These are phyloP conservation scores for Cichlasoma orientale DNA, from an alignment of 2,797 vertebrate species.

Conservation along the genomic window DNA sequence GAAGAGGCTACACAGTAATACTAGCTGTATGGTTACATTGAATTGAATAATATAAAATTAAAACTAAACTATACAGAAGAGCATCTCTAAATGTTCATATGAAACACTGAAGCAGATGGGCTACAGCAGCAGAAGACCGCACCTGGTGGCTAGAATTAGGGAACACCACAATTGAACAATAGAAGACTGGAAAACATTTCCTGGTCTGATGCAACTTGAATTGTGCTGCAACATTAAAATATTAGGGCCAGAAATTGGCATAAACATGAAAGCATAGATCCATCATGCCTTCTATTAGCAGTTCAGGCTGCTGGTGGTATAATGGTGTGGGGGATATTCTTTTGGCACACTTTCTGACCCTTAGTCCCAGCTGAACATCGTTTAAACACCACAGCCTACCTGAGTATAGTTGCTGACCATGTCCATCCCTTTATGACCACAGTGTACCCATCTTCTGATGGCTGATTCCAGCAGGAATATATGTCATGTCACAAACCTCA, in stretches of 20 bases:
- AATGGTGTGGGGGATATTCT: not conserved
- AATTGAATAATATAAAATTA: too few relatives aligned
- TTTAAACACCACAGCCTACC: not conserved
- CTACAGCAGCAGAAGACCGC: not conserved
- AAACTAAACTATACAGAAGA: not conserved
- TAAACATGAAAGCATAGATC: conserved; percentile 1
- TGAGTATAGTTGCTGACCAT: not conserved
- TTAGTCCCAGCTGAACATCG: not conserved
- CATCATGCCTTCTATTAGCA: not conserved
- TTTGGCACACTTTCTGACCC: not conserved
- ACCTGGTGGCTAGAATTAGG: not conserved
- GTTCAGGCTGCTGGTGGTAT: accelerated
- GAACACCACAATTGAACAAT: not conserved
- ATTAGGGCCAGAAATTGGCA: not conserved
- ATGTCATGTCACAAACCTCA: not conserved
- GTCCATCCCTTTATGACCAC: not conserved
- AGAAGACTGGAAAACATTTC: not conserved
- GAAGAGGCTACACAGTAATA: not conserved
- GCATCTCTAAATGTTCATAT: not conserved
- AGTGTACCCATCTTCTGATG: not conserved
- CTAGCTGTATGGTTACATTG: not conserved
- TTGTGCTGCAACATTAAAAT: not conserved
- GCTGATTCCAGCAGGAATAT: not conserved
- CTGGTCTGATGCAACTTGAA: not conserved
- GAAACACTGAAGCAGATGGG: not conserved